Base-by-base conservation (phyloP, 2,888 invertebrate genomes). In the Drosophila anomalata region DNA sequence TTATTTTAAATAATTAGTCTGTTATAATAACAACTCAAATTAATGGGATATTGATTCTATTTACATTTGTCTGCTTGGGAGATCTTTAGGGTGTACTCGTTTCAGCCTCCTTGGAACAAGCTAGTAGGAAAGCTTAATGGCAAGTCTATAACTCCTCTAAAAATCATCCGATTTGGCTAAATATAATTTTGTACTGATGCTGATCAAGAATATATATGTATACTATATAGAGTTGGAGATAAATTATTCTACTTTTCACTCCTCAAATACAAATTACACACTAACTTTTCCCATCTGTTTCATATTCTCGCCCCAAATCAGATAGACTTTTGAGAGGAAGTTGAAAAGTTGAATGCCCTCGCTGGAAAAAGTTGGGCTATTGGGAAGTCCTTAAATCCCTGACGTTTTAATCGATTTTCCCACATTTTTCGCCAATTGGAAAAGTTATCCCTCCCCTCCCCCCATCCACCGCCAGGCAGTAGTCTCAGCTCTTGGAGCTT, bases 331-430 rank as follows among this genome's bases (percentile, higher is more conserved):
- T 11, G 33, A 48, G 48, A 20, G 17, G n/a, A 44, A 50, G 17
- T 33, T 22, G 33, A 31, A 1, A 66, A 42, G 66, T 65, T 65
- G 54, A 65, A 66, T 24, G 66, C 36, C 65, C 54, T 39, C 29
- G 36, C 8, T 44, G 24, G 24, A n/a, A 47, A 14, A 68, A 46
- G 31, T 68, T 71, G 48, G 14, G 63, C 67, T 62, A 60, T 59
- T 63, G 20, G 68, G 62, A 58, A 71, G 70, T 67, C 42, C 78
- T 65, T 60, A 58, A 76, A 69, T 68, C 71, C 74, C 65, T 41
- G 67, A 51, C 57, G 46, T 54, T 75, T 71, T 68, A 79, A 81
- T 84, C 80, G 80, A 80, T 80, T 80, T 80, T 80, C 70, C 81
- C 80, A 82, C 68, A 75, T 67, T 82, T 82, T 61, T 53, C 67